phyloP scores from a whole-genome alignment of 2,888 invertebrate species.

The Dascillus cervinus region DNA sequence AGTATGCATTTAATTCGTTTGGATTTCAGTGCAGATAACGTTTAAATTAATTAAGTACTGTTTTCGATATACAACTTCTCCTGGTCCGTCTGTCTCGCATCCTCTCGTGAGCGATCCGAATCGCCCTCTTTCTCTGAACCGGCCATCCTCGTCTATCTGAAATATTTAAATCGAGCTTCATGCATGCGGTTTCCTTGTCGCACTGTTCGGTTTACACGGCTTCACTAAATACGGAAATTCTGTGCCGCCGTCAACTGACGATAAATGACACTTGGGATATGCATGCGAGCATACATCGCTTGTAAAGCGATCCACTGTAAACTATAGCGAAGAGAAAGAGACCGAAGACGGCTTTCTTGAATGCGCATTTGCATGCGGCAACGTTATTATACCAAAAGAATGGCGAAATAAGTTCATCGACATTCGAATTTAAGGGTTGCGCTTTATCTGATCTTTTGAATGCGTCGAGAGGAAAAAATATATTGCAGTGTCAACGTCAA shows the following conservation, averaged over 20 bases:
- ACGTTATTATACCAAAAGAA: constrained; percentile 26
- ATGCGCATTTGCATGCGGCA: constrained; percentile 23
- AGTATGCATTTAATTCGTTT: constrained; percentile 27
- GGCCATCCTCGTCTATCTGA: constrained; percentile 14
- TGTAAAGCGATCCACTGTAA: constrained; percentile 34
- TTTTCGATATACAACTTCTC: constrained; percentile 26
- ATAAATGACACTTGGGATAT: constrained; percentile 36
- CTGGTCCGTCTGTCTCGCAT: constrained; percentile 8
- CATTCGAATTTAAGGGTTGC: constrained; percentile 37
- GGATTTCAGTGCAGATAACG: constrained; percentile 27
- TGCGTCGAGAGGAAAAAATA: constrained; percentile 27
- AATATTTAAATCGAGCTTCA: constrained; percentile 20
- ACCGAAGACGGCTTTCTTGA: constrained; percentile 22
- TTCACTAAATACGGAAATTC: constrained; percentile 35
- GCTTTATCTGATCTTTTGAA: constrained; percentile 28
- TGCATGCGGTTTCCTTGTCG: constrained; percentile 18
- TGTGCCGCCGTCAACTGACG: constrained; percentile 24
- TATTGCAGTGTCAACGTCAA: constrained; percentile 34
- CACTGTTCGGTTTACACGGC: constrained; percentile 22
- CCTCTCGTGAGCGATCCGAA: constrained; percentile 1
- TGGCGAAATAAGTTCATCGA: constrained; percentile 30
- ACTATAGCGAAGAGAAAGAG: no score
- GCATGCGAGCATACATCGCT: constrained; percentile 31
- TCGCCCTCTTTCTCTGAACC: constrained; percentile 5
- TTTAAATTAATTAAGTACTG: constrained; percentile 33